phyloP scores from a whole-genome alignment of 2,888 invertebrate species.

The Philopedon plagiatum region DNA sequence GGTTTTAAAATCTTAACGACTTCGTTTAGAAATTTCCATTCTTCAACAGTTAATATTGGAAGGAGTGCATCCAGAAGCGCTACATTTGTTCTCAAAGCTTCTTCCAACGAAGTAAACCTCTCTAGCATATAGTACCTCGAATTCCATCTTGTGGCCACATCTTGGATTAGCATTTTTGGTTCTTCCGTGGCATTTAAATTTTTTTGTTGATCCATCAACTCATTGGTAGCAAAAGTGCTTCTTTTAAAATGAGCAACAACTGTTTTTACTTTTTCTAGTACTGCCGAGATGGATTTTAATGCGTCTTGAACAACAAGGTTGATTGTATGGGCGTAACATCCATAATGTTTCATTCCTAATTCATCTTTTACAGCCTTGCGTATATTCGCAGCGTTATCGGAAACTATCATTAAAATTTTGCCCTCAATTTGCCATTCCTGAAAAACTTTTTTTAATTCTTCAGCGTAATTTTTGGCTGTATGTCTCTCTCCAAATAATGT shows the following conservation, averaged over 20 bases:
- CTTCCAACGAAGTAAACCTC: conserved; percentile 49
- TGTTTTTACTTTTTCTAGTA: conserved; percentile 49
- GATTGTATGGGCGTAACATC: conserved; percentile 58
- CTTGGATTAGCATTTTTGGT: conserved; percentile 45
- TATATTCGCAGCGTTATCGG: conserved; percentile 59
- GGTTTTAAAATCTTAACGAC: conserved; percentile 50
- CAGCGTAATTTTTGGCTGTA: conserved; percentile 56
- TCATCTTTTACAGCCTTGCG: conserved; percentile 52
- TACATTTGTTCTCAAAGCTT: conserved; percentile 50
- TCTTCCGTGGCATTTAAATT: neutral
- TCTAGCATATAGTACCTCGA: conserved; percentile 54
- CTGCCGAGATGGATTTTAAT: conserved; percentile 30
- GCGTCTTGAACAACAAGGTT: conserved; percentile 55
- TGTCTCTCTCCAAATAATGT: conserved; percentile 35
- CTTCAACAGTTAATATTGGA: conserved; percentile 46
- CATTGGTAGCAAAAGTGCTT: conserved; percentile 49
- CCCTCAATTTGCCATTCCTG: conserved; percentile 55
- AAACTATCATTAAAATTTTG: conserved; percentile 58
- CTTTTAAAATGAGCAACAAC: conserved; percentile 56
- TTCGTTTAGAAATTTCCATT: conserved; percentile 51
- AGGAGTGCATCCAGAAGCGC: conserved; percentile 45
- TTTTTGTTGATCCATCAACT: conserved; percentile 26
- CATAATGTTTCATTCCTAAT: conserved; percentile 51
- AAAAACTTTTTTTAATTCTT: conserved; percentile 51
- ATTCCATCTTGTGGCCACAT: conserved; percentile 53